These are phyloP conservation scores for Bactericera cockerelli DNA, from an alignment of 1,140 invertebrate genomes.

Conservation along the genomic window DNA sequence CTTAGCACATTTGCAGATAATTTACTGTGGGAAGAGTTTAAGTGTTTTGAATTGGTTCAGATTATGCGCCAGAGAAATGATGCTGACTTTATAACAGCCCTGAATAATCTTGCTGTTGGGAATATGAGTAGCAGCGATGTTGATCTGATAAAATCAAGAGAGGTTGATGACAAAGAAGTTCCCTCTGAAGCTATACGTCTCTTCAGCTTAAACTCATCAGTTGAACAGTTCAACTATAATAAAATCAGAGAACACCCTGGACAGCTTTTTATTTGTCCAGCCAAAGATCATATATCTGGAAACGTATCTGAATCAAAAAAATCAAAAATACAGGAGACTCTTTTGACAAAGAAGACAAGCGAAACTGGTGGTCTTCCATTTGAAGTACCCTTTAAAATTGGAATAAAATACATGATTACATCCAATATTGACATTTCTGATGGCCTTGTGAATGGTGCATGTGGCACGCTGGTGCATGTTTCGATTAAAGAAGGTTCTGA, in stretches of 20 bases:
- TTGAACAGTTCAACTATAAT: background rate
- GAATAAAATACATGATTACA: constrained; percentile 25
- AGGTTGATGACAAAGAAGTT: background rate
- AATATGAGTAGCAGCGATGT: background rate
- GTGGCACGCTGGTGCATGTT: constrained; percentile 16
- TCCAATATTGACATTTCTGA: constrained; percentile 24
- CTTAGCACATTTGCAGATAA: background rate
- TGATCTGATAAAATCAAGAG: background rate
- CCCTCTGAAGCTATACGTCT: background rate
- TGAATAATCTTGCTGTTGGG: constrained; percentile 9
- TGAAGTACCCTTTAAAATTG: background rate
- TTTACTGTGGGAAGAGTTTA: constrained; percentile 16
- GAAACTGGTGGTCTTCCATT: constrained; percentile 8
- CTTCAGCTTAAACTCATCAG: background rate
- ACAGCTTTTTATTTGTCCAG: no score
- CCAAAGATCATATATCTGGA: background rate
- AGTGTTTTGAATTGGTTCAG: constrained; percentile 10
- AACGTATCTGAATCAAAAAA: background rate
- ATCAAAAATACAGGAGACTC: background rate
- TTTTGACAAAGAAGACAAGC: background rate
- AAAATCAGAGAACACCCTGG: background rate
- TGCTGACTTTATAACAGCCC: background rate
- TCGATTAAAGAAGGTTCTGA: background rate
- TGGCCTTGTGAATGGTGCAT: constrained; percentile 27
- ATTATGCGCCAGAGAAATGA: constrained; percentile 11